Conservation (phyloP, 2,888 invertebrate species). For the Scaptomyza flava region DNA sequence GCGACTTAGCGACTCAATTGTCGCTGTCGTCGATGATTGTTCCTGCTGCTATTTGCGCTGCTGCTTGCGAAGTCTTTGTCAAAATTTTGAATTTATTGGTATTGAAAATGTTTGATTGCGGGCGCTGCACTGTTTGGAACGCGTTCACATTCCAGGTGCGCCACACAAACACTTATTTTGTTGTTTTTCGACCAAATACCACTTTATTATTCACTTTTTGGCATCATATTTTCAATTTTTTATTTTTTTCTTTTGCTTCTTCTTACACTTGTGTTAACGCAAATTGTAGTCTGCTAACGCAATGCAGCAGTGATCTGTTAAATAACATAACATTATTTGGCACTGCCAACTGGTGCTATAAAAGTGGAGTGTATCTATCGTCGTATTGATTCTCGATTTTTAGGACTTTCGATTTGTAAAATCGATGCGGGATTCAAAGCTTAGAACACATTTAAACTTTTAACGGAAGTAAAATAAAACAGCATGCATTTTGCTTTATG, state of each 20-base stretch:
- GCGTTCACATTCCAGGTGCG: conserved; percentile 47
- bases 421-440: conserved; percentile 17
- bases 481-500: conserved; percentile 14
- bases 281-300: conserved; percentile 33
- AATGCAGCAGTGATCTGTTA: conserved; percentile 18
- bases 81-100: conserved; percentile 23
- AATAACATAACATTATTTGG: conserved; percentile 26
- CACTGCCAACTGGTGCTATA: conserved; percentile 37
- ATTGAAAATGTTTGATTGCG: conserved; percentile 27
- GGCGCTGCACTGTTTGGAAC: conserved; percentile 38
- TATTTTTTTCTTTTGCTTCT: conserved; percentile 61
- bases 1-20: conserved; percentile 37
- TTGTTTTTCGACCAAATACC: conserved; percentile 39
- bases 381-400: conserved; percentile 12
- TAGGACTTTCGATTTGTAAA: background rate
- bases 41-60: conserved; percentile 31
- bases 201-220: conserved; percentile 65
- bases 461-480: background rate
- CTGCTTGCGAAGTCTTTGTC: conserved; percentile 47
- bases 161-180: conserved; percentile 38
- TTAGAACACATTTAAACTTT: background rate
- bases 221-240: conserved; percentile 70
- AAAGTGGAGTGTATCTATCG: conserved; percentile 4
- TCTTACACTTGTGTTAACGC: conserved; percentile 41
- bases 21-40: conserved; percentile 38